Evolutionary conservation across 2,113 vertebrate species (phyloP).

Genomic region (Dipodomys merriami): DNA sequence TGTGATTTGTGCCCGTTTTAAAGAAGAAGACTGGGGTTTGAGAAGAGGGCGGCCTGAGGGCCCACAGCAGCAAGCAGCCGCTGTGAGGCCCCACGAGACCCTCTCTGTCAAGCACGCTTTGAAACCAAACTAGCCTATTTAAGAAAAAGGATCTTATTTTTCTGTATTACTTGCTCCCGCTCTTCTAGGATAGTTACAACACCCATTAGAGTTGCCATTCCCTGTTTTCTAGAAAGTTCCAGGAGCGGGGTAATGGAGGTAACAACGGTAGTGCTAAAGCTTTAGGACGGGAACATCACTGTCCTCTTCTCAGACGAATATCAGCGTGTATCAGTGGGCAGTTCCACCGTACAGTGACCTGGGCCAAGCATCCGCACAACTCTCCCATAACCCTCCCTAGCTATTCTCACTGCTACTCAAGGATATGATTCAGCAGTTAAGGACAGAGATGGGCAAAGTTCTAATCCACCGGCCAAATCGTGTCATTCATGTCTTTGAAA

Average conservation of each 20-base stretch:
- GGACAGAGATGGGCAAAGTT: too few species aligned
- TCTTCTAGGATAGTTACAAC: background rate
- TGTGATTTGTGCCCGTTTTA: background rate
- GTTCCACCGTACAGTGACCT: too few species aligned
- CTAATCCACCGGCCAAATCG: too few species aligned
- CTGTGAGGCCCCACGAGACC: background rate
- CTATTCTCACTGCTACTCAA: too few species aligned
- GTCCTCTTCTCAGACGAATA: too few species aligned
- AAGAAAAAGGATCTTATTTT: background rate
- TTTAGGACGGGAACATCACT: background rate
- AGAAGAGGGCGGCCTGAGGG: background rate
- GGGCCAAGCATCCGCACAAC: too few species aligned
- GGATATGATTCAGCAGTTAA: too few species aligned
- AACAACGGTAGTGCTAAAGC: background rate
- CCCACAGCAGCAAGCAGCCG: background rate
- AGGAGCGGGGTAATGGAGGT: too few species aligned
- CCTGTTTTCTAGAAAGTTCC: too few species aligned
- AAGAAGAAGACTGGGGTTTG: background rate
- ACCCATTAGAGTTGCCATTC: accelerated
- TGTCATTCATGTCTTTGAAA: too few species aligned
- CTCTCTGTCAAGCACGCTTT: background rate
- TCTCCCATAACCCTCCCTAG: too few species aligned
- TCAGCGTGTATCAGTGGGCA: too few species aligned
- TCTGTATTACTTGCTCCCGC: background rate
- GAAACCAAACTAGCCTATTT: background rate